Conservation (phyloP, 2,113 vertebrate genomes). For the Ifrita kowaldi region DNA sequence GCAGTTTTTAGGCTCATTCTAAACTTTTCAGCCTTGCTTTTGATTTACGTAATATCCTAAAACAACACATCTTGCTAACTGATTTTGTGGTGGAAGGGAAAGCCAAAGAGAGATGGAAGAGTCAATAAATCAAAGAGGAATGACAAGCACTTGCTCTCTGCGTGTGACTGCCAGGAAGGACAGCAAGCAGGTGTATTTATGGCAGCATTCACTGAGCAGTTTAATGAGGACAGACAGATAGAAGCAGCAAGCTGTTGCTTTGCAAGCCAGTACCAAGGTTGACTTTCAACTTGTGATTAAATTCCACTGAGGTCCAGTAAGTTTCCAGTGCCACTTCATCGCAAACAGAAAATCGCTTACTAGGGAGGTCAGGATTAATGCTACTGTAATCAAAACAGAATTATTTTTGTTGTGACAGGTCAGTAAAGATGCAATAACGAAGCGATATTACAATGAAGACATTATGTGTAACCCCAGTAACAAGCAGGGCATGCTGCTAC, state of each 20-base stretch:
- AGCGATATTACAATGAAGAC: rapidly evolving
- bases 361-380: rapidly evolving
- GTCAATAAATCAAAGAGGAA: neutral
- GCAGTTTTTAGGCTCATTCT: neutral
- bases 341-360: rapidly evolving
- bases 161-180: neutral
- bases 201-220: neutral
- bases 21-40: neutral
- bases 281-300: neutral
- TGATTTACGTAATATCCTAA: neutral
- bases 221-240: neutral
- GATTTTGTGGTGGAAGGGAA: neutral
- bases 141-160: neutral
- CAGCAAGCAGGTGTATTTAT: neutral
- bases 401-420: neutral
- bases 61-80: neutral
- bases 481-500: rapidly evolving
- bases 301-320: neutral
- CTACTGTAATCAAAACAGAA: neutral
- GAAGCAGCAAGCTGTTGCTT: neutral
- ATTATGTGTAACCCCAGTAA: rapidly evolving
- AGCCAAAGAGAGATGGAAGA: neutral
- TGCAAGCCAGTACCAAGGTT: neutral
- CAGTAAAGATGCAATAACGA: rapidly evolving
- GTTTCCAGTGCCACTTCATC: neutral